Conservation (phyloP, 1,140 invertebrate genomes). For the Artemia franciscana region DNA sequence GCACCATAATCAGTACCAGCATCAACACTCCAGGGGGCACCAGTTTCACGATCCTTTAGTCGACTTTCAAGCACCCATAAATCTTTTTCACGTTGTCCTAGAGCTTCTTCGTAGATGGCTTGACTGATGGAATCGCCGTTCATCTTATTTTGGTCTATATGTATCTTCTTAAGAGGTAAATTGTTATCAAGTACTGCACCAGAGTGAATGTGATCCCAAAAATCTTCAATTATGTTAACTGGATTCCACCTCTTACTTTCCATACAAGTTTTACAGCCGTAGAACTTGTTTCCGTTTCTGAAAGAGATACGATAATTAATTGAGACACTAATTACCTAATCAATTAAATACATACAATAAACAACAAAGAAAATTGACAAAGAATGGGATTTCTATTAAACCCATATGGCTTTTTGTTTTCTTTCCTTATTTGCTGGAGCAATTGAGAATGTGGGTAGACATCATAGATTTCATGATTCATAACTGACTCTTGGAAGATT, state of each 20-base stretch:
- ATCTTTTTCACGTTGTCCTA: neutral
- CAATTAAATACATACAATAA: no score
- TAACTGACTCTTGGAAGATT: no score
- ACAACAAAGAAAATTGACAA: no score
- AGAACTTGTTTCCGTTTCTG: neutral
- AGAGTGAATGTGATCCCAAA: neutral
- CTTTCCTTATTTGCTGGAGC: no score
- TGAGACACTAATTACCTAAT: no score
- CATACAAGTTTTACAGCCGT: neutral
- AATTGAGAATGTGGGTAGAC: no score
- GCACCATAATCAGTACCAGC: no score
- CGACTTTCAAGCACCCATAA: neutral
- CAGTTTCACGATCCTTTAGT: neutral
- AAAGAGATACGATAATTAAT: no score
- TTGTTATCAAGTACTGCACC: neutral
- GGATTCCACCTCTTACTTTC: neutral
- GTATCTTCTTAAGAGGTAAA: neutral
- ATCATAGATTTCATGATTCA: no score
- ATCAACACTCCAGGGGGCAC: neutral
- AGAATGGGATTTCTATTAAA: no score
- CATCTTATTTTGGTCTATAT: neutral
- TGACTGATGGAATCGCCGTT: neutral
- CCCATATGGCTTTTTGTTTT: no score
- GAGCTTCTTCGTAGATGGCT: neutral
- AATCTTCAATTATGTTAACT: neutral